A percentile compares a stretch with the other conserved stretches of the same genome.
Evolutionary conservation across 2,888 invertebrate genomes (phyloP).

Genomic region (Tinea pellionella): DNA sequence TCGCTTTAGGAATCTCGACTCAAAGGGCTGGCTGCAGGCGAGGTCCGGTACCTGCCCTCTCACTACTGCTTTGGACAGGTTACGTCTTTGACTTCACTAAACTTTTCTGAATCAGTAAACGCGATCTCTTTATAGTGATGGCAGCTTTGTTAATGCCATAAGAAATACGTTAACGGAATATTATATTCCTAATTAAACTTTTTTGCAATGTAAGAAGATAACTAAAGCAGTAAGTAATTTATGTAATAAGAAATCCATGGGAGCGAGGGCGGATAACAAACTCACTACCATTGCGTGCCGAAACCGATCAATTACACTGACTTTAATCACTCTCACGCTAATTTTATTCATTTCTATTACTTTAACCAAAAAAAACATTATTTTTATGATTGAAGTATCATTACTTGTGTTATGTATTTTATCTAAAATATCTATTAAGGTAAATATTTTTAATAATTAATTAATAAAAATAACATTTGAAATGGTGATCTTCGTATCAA

Average conservation of each 20-base stretch:
- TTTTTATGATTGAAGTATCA: background rate
- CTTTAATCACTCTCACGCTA: conserved; percentile 42
- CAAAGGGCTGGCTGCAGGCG: conserved; percentile 59
- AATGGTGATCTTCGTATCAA: too few species aligned
- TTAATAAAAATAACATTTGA: too few species aligned
- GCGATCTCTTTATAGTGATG: background rate
- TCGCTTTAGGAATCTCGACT: conserved; percentile 49
- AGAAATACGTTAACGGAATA: too few species aligned
- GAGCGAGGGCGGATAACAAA: background rate
- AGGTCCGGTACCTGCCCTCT: conserved; percentile 38
- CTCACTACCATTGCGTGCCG: conserved; percentile 30
- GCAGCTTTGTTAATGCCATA: background rate
- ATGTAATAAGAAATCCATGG: background rate
- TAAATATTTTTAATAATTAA: too few species aligned
- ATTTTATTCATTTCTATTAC: conserved; percentile 22
- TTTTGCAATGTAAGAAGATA: background rate
- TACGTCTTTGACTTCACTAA: conserved; percentile 35
- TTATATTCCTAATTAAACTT: background rate
- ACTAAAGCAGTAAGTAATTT: background rate
- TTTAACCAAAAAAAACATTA: background rate
- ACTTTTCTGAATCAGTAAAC: conserved; percentile 4
- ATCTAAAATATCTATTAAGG: too few species aligned
- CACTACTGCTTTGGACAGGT: conserved; percentile 49
- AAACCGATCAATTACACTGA: conserved; percentile 35
- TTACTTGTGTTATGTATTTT: too few species aligned